Percentiles rank a stretch among this genome's conserved stretches.
These are phyloP conservation scores for Heliconius ethilla DNA, from an alignment of 2,888 invertebrate genomes.

Conservation along the genomic window DNA sequence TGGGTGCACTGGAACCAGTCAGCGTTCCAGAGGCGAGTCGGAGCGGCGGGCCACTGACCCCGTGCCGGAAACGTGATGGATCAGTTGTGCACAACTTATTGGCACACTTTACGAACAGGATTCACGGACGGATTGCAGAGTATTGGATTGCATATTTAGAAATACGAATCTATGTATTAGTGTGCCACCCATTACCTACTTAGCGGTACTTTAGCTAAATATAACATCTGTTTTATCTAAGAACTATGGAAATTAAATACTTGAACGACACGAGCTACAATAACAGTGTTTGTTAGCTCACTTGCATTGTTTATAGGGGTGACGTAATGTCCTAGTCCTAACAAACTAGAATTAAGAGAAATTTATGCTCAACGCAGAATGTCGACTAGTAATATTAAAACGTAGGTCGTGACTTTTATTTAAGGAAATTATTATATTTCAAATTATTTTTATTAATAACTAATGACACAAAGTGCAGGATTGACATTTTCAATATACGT, in stretches of 20 bases:
- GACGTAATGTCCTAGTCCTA: conserved; percentile 19
- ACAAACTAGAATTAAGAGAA: conserved; percentile 28
- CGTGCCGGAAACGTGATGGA: conserved; percentile 50
- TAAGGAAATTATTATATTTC: background rate
- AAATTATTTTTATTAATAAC: background rate
- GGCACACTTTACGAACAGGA: conserved; percentile 34
- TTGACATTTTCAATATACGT: background rate
- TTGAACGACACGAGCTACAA: conserved; percentile 14
- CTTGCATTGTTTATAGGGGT: conserved; percentile 23
- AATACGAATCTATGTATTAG: too few species aligned
- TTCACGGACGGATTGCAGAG: conserved; percentile 16
- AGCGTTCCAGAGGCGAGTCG: conserved; percentile 53
- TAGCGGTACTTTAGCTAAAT: background rate
- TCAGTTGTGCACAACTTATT: conserved; percentile 33
- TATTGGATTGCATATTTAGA: background rate
- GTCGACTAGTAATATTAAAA: background rate
- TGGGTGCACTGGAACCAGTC: conserved; percentile 57
- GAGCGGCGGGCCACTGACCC: conserved; percentile 60
- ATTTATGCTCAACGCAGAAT: conserved; percentile 14
- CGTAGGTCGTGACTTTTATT: background rate
- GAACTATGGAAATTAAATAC: conserved; percentile 10
- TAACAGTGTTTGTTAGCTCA: conserved; percentile 14
- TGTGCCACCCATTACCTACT: background rate
- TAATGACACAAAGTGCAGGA: background rate
- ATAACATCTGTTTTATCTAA: conserved; percentile 19